Percentiles rank a stretch among this genome's conserved stretches.
These are phyloP conservation scores for Phaethornis superciliosus DNA, from an alignment of 2,113 vertebrate genomes.

Conservation along the genomic window DNA sequence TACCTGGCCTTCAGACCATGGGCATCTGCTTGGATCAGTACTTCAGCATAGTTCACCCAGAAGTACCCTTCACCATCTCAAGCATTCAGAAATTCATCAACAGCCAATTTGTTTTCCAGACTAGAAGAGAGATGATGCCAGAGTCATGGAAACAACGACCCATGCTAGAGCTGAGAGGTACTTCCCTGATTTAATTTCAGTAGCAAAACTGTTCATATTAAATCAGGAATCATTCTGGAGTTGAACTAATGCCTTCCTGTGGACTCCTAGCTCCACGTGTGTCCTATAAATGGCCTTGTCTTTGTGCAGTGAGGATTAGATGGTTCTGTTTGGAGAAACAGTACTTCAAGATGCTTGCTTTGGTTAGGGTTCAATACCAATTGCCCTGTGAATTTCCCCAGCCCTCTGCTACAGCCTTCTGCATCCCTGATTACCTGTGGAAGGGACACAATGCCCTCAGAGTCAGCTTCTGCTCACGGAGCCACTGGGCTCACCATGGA, in stretches of 20 bases:
- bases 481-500: not conserved
- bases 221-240: not conserved
- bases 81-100: conserved; percentile 80
- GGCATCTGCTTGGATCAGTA: conserved; percentile 75
- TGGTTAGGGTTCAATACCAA: not conserved
- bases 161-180: conserved; percentile 76
- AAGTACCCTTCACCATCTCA: conserved; percentile 76
- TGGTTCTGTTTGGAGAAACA: not conserved
- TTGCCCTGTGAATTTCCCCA: not conserved
- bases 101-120: conserved; percentile 79
- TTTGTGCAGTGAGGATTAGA: not conserved
- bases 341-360: not conserved
- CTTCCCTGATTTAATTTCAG: not conserved
- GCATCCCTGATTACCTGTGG: not conserved
- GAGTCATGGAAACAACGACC: conserved; percentile 74
- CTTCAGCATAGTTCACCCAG: conserved; percentile 74
- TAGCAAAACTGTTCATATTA: not conserved
- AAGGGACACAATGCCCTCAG: not conserved
- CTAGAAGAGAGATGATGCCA: conserved; percentile 76
- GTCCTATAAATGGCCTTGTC: not conserved
- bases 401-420: not conserved
- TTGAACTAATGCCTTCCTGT: not conserved
- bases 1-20: conserved; percentile 74
- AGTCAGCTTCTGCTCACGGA: not conserved
- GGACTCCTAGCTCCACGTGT: not conserved